Conservation (phyloP, 92 coral and sea anemone genomes). For the Zoanthus solanderi region DNA sequence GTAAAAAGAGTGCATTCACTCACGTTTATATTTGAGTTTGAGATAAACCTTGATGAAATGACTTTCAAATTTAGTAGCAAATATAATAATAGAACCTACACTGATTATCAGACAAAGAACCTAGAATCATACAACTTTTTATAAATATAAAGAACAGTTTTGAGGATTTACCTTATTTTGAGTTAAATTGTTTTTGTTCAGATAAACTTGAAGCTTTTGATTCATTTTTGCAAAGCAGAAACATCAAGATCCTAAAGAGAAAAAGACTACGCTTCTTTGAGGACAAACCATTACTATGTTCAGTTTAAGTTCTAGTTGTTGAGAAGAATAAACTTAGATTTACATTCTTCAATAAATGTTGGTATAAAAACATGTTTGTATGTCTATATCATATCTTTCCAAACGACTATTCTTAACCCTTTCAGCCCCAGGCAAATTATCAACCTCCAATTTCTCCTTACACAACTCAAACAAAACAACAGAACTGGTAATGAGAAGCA, state of each 20-base stretch:
- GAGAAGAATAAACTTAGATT: neutral
- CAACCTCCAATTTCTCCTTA: too few species aligned
- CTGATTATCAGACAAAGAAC: slow-evolving; percentile 13
- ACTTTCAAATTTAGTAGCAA: slow-evolving; percentile 17
- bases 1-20: slow-evolving; percentile 6
- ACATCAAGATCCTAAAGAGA: slow-evolving; percentile 9
- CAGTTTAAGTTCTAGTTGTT: slow-evolving; percentile 6
- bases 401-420: neutral
- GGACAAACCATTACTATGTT: neutral
- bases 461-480: too few species aligned
- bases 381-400: slow-evolving; percentile 7
- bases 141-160: neutral
- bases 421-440: neutral
- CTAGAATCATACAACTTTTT: slow-evolving; percentile 18
- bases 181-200: slow-evolving; percentile 9
- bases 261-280: neutral
- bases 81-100: neutral
- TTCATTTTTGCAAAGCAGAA: slow-evolving; percentile 1
- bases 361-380: neutral
- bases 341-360: neutral
- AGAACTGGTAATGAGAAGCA: too few species aligned
- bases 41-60: slow-evolving; percentile 12
- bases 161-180: slow-evolving; percentile 17
- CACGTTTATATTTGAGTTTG: slow-evolving; percentile 2
- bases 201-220: neutral